Base-by-base conservation (phyloP, 2,113 vertebrate species). In the Sapajus apella region DNA sequence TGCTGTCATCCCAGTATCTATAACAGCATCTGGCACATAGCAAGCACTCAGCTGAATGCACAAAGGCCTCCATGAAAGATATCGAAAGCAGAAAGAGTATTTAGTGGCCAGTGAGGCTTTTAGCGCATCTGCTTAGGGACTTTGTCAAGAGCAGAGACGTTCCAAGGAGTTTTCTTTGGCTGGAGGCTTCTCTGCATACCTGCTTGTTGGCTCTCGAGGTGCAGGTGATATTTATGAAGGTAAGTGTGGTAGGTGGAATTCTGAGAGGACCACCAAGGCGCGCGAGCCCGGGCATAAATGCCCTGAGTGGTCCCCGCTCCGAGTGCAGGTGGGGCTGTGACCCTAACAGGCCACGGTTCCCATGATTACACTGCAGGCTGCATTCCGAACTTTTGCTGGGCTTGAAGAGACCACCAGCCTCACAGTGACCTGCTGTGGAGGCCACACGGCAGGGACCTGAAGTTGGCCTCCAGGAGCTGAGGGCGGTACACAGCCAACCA, bases 271-370 rank as follows among this genome's bases (percentile, higher is more conserved):
- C 1, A 6, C 17, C 18, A 16, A 18, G 16, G 4, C 2, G 5
- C 1, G 2, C 2, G 5, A 43, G 5, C 21, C 37, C 16, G n/a
- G 11, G 35, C 6, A 13, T 40, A 12, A 9, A 18, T 1, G 8
- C 37, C 47, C 6, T 6, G 23, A 9, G 37, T 32, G 45, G 18
- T 45, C 3, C 27, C 43, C 0, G 1, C 14, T 20, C 8, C 17
- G 20, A 55, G 30, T 2, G 3, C 3, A 10, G 20, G 25, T 1
- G 25, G 40, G 58, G 2, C 30, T 50, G 21, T 77, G 56, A 40
- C 9, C 27, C 0, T 17, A 12, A 23, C 1, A 1, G 25, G 30
- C 20, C 8, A 4, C 45, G 27, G 37, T 8, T 45, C 75, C 27
- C 8, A 9, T 30, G 27, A 16, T 32, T 17, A 30, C 14, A 47